These are phyloP conservation scores for Syngnathus floridae DNA, from an alignment of 2,113 vertebrate species.

Conservation along the genomic window DNA sequence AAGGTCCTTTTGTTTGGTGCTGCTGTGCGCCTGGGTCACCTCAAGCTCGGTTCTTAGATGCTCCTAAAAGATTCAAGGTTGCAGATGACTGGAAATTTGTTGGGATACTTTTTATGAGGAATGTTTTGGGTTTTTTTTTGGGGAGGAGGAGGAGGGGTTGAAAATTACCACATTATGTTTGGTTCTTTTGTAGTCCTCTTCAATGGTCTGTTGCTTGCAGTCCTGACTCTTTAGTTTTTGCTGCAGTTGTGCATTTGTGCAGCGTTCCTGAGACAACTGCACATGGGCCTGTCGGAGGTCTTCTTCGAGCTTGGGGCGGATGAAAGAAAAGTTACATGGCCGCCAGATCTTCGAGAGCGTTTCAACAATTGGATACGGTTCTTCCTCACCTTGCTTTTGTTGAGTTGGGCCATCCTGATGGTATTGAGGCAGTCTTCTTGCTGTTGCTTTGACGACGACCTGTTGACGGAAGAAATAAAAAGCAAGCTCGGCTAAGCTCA, in stretches of 20 bases:
- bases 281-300: slow-evolving; percentile 77
- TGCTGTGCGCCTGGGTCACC: slow-evolving; percentile 59
- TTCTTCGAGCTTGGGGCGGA: slow-evolving; percentile 75
- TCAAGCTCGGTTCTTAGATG: slow-evolving; percentile 79
- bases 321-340: background rate
- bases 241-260: slow-evolving; percentile 78
- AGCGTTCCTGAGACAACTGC: slow-evolving; percentile 78
- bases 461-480: slow-evolving; percentile 37
- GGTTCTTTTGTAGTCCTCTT: slow-evolving; percentile 70
- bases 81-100: background rate
- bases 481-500: too few species aligned
- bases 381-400: slow-evolving; percentile 73
- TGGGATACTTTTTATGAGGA: background rate
- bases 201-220: slow-evolving; percentile 80
- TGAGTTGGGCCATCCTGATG: slow-evolving; percentile 75
- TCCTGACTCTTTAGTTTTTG: slow-evolving; percentile 78
- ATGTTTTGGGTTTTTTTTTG: too few species aligned
- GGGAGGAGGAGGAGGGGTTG: too few species aligned
- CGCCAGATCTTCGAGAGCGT: background rate
- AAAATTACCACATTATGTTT: slow-evolving; percentile 74
- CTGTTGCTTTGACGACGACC: slow-evolving; percentile 84
- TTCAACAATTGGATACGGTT: slow-evolving; percentile 55
- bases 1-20: slow-evolving; percentile 75
- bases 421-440: slow-evolving; percentile 78
- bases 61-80: slow-evolving; percentile 74